Percentiles rank a stretch among this genome's conserved stretches.
Conservation (phyloP, 2,113 vertebrate genomes). For the Cervus canadensis region DNA sequence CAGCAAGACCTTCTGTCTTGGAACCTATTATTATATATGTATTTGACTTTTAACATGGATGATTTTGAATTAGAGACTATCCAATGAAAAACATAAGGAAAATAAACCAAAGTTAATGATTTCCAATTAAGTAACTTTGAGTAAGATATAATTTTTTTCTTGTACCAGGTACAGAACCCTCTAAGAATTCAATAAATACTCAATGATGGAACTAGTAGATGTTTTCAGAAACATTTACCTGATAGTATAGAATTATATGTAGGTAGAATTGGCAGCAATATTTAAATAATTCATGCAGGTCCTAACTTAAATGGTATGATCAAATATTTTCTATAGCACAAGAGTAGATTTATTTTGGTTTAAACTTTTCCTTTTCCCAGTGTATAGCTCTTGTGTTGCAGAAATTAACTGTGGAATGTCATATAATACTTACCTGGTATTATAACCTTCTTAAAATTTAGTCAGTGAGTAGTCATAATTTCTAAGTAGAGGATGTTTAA, state of each 20-base stretch:
- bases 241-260: neutral
- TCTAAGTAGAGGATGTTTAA: slow-evolving; percentile 69
- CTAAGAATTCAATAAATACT: slow-evolving; percentile 19
- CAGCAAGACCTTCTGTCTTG: neutral
- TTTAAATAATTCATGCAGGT: slow-evolving; percentile 46
- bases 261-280: slow-evolving; percentile 2
- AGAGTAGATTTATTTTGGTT: slow-evolving; percentile 37
- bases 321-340: neutral
- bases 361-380: neutral
- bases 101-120: neutral
- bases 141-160: neutral
- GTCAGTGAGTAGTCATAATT: slow-evolving; percentile 49
- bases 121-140: neutral
- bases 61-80: neutral
- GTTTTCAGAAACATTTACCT: slow-evolving; percentile 10
- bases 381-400: neutral
- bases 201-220: slow-evolving; percentile 32
- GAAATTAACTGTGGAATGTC: slow-evolving; percentile 27
- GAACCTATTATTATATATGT: neutral
- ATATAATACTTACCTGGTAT: neutral
- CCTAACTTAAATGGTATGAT: slow-evolving; percentile 14
- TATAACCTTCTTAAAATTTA: slow-evolving; percentile 15
- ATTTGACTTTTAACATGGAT: neutral
- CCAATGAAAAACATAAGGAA: neutral
- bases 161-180: neutral